Evolutionary conservation across 2,797 vertebrate genomes (phyloP).

Genomic region (Anableps anableps): DNA sequence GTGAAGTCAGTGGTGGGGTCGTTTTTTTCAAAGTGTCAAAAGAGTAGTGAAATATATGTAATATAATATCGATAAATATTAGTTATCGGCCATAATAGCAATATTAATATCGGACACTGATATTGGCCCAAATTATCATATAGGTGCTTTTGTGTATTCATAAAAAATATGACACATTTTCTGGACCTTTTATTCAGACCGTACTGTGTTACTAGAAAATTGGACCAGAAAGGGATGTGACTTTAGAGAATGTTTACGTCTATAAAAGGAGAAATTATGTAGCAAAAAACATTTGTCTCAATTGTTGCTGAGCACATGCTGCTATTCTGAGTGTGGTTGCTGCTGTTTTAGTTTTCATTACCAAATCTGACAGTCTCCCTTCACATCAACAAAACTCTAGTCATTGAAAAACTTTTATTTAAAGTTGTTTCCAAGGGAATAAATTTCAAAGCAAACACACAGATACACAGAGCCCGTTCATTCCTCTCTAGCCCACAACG

Average conservation of each 20-base stretch:
- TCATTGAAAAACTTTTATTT: neutral
- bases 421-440: neutral
- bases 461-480: neutral
- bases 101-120: no score
- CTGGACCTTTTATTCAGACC: neutral
- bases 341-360: neutral
- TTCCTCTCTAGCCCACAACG: slow-evolving; percentile 19
- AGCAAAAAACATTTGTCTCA: neutral
- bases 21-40: no score
- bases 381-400: neutral
- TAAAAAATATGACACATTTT: neutral
- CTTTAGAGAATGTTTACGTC: neutral
- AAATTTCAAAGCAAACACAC: neutral
- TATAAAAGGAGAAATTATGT: neutral
- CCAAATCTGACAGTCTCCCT: neutral
- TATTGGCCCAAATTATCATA: no score
- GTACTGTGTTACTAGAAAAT: neutral
- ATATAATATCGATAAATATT: no score
- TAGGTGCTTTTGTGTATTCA: neutral
- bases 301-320: neutral
- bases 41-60: no score
- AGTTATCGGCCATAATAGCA: no score
- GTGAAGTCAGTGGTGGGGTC: no score
- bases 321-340: neutral
- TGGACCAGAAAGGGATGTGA: neutral